A percentile compares a stretch with the other conserved stretches of the same genome.
These are phyloP conservation scores for Strix occidentalis DNA, from an alignment of 2,797 vertebrate genomes.

Conservation along the genomic window DNA sequence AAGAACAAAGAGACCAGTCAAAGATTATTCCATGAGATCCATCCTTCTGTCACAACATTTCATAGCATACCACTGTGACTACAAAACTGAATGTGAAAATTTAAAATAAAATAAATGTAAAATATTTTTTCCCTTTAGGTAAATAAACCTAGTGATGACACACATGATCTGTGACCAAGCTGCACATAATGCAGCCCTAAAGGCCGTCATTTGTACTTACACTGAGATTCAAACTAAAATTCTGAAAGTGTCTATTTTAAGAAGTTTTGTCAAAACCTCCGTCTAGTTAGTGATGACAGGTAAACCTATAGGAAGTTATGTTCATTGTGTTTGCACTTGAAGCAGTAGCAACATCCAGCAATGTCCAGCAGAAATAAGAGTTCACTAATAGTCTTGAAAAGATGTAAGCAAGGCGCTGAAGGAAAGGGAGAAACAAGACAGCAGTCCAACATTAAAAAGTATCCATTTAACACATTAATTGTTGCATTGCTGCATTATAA, in stretches of 20 bases:
- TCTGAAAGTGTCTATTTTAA: not conserved
- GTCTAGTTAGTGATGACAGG: not conserved
- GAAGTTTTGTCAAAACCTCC: not conserved
- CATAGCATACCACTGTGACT: constrained; percentile 29
- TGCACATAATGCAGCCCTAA: rapidly evolving
- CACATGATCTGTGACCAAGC: not conserved
- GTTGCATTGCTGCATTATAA: not conserved
- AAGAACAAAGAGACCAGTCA: constrained; percentile 63
- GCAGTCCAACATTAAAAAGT: not conserved
- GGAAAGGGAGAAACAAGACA: not conserved
- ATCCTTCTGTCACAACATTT: constrained; percentile 66
- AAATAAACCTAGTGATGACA: not conserved
- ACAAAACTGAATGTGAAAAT: not conserved
- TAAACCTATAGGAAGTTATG: not conserved
- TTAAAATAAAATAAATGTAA: not conserved
- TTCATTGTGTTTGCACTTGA: not conserved
- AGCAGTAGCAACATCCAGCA: not conserved
- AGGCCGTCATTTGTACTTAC: not conserved
- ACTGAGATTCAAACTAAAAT: not conserved
- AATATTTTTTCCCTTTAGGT: not conserved
- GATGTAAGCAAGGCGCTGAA: not conserved
- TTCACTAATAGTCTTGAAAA: not conserved
- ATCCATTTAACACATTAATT: not conserved
- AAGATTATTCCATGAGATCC: constrained; percentile 67
- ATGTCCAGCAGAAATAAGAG: not conserved